phyloP scores from a whole-genome alignment of 1,140 invertebrate genomes.

The Doryteuthis pealeii region DNA sequence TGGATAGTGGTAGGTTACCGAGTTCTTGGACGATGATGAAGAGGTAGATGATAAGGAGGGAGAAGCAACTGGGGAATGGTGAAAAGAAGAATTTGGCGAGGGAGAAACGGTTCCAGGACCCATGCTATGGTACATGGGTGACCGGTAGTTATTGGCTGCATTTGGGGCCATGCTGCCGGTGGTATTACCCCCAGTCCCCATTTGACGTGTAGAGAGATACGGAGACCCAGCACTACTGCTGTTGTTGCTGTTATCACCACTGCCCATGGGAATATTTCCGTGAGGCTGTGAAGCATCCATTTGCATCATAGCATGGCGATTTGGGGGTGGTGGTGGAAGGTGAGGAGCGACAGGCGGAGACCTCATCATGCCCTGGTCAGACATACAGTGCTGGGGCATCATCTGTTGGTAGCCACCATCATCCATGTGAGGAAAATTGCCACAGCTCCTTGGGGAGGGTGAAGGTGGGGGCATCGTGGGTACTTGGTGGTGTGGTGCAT shows the following conservation, averaged over 20 bases:
- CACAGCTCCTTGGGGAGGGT: background rate
- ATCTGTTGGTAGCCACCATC: background rate
- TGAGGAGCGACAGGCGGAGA: background rate
- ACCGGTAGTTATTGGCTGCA: background rate
- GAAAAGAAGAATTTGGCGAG: background rate
- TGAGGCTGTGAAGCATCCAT: background rate
- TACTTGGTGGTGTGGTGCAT: too few relatives aligned
- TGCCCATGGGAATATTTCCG: background rate
- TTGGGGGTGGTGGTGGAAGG: too few relatives aligned
- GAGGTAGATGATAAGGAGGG: background rate
- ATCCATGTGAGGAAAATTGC: background rate
- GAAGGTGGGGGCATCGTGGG: background rate
- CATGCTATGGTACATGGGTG: background rate
- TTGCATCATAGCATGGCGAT: background rate
- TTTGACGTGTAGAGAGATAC: background rate
- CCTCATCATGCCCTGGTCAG: background rate
- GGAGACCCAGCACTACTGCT: background rate
- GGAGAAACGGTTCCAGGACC: background rate
- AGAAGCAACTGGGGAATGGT: background rate
- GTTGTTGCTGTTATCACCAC: background rate
- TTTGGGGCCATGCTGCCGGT: background rate
- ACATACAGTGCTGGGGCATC: background rate
- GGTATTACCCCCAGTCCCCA: background rate
- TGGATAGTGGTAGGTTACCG: background rate
- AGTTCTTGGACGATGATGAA: background rate